A percentile compares a stretch with the other conserved stretches of the same genome.
phyloP scores from a whole-genome alignment of 35 echinoderm and acorn worm genomes.

The Apostichopus californicus region DNA sequence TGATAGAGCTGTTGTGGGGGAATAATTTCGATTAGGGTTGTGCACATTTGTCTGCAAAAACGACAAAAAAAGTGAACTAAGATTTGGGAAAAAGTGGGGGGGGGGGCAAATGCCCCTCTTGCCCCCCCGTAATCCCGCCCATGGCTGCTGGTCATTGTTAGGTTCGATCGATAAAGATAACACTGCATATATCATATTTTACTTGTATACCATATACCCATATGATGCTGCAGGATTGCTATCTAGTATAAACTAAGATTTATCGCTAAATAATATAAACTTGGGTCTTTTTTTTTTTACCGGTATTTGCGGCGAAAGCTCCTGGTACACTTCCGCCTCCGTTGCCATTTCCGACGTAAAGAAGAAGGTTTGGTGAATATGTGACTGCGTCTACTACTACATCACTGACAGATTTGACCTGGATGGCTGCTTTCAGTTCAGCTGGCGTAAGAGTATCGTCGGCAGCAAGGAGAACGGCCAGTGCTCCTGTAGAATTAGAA shows the following conservation, averaged over 20 bases:
- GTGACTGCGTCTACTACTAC: background rate
- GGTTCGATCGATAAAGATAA: background rate
- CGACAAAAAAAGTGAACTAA: too few species aligned
- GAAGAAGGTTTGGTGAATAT: constrained; percentile 57
- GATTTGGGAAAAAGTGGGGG: too few species aligned
- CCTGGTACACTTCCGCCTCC: constrained; percentile 18
- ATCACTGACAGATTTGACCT: constrained; percentile 11
- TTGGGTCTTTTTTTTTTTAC: background rate
- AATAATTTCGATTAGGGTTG: too few species aligned
- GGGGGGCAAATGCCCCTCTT: too few species aligned
- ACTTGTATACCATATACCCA: background rate
- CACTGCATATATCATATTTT: background rate
- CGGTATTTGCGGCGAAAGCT: background rate
- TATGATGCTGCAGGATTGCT: background rate
- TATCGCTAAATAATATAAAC: background rate
- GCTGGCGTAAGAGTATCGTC: constrained; percentile 27
- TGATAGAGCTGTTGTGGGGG: too few species aligned
- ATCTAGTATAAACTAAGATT: background rate
- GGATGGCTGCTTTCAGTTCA: constrained; percentile 22
- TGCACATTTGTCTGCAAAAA: too few species aligned
- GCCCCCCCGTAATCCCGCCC: too few species aligned
- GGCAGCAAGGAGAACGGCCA: constrained; percentile 34
- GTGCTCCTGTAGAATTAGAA: constrained; percentile 42
- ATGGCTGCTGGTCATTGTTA: background rate
- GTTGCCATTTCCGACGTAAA: constrained; percentile 46